These are phyloP conservation scores for Caenorhabditis doughertyi DNA, from an alignment of 2,888 invertebrate genomes.

Conservation along the genomic window DNA sequence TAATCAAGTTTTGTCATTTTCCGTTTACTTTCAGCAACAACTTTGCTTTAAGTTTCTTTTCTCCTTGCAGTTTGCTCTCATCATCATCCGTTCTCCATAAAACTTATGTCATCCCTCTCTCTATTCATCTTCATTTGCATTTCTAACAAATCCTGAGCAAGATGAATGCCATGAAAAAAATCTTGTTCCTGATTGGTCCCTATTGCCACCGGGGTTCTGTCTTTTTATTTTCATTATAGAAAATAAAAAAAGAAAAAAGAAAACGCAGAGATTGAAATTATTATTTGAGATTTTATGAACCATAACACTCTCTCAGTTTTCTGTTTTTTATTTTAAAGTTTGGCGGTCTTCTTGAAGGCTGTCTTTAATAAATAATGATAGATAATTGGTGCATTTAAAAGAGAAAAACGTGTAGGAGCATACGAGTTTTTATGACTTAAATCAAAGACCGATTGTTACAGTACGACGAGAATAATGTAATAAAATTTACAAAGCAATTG, in stretches of 20 bases:
- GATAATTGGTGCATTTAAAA: conserved; percentile 4
- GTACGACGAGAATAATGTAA: no score
- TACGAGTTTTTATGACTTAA: no score
- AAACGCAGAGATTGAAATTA: conserved; percentile 21
- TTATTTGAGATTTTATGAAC: conserved; percentile 48
- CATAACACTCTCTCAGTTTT: conserved; percentile 21
- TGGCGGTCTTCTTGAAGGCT: neutral
- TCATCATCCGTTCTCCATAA: neutral
- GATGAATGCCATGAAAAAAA: conserved; percentile 38
- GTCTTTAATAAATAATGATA: conserved; percentile 1
- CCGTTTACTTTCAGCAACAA: no score
- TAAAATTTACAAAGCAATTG: no score
- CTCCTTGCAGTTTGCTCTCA: no score
- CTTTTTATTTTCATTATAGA: conserved; percentile 9
- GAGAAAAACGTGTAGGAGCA: no score
- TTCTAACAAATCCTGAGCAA: conserved; percentile 10
- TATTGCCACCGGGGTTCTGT: neutral
- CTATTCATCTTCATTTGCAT: neutral
- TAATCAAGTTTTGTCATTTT: no score
- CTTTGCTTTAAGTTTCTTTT: no score
- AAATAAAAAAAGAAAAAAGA: neutral
- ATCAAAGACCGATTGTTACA: no score
- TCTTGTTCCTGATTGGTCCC: conserved; percentile 6
- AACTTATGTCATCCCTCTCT: neutral
- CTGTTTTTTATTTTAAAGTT: neutral